phyloP scores from a whole-genome alignment of 23 tunicate genomes.

The Trididemnum nubilum region DNA sequence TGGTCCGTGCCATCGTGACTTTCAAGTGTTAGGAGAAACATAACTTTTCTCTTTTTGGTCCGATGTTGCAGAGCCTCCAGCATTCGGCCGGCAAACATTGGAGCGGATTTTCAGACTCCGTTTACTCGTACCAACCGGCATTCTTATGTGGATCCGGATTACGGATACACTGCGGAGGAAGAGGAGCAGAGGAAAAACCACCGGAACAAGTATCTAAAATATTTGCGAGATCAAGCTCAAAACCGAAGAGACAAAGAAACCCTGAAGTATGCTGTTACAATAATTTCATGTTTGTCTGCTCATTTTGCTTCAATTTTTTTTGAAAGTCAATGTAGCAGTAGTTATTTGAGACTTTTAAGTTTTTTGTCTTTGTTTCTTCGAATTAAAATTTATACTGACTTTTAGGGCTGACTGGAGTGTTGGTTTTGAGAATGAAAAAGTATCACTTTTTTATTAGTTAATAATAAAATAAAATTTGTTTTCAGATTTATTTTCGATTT shows the following conservation, averaged over 20 bases:
- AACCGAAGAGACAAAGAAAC: slow-evolving; percentile 49
- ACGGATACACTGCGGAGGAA: slow-evolving; percentile 68
- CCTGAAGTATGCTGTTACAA: slow-evolving; percentile 19
- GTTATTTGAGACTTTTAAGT: too few relatives aligned
- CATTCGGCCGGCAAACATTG: slow-evolving; percentile 72
- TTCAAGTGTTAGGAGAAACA: too few relatives aligned
- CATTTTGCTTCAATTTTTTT: too few relatives aligned
- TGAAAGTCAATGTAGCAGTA: too few relatives aligned
- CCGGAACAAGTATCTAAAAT: slow-evolving; percentile 59
- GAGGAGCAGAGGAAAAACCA: slow-evolving; percentile 44
- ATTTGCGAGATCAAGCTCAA: slow-evolving; percentile 41
- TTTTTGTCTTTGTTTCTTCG: too few relatives aligned
- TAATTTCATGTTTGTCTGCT: not conserved
- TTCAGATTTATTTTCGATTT: too few relatives aligned
- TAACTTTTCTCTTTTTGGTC: too few relatives aligned
- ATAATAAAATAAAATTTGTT: too few relatives aligned
- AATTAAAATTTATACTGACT: too few relatives aligned
- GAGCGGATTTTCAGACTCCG: slow-evolving; percentile 66
- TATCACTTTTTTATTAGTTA: too few relatives aligned
- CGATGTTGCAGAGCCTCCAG: slow-evolving; percentile 69
- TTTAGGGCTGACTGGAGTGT: too few relatives aligned
- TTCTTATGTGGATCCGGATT: slow-evolving; percentile 86
- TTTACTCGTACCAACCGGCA: slow-evolving; percentile 62
- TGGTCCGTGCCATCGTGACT: not conserved
- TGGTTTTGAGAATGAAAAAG: too few relatives aligned